These are phyloP conservation scores for Aporophyla lueneburgensis DNA, from an alignment of 2,888 invertebrate species.

Conservation along the genomic window DNA sequence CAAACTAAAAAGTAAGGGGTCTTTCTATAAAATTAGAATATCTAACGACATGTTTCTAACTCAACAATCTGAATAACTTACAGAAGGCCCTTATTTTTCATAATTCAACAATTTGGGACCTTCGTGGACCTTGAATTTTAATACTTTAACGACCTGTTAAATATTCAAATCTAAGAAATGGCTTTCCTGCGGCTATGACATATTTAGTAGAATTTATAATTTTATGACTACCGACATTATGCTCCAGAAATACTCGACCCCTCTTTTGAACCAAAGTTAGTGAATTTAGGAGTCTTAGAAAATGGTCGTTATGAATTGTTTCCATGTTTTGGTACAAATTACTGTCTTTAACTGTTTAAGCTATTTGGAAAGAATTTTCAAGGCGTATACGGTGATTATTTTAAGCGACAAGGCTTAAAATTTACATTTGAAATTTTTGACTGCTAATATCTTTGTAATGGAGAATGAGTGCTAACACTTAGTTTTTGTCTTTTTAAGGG, in stretches of 20 bases:
- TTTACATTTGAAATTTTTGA: slow-evolving; percentile 71
- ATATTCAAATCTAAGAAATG: slow-evolving; percentile 80
- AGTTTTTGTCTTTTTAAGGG: not conserved
- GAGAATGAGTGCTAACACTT: slow-evolving; percentile 10
- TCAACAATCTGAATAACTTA: slow-evolving; percentile 46
- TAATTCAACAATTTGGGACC: slow-evolving; percentile 56
- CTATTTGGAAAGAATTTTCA: slow-evolving; percentile 80
- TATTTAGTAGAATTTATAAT: slow-evolving; percentile 77
- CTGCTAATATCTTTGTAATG: slow-evolving; percentile 28
- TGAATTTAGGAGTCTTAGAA: not conserved
- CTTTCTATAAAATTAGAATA: slow-evolving; percentile 31
- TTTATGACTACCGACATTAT: slow-evolving; percentile 77
- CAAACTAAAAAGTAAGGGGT: not conserved
- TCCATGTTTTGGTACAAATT: slow-evolving; percentile 76
- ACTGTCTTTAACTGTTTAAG: slow-evolving; percentile 80
- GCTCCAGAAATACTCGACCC: slow-evolving; percentile 49
- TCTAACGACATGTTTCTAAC: slow-evolving; percentile 38
- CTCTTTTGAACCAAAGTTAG: not conserved
- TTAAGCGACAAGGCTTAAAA: slow-evolving; percentile 71
- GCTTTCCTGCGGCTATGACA: slow-evolving; percentile 82
- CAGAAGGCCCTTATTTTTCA: slow-evolving; percentile 36
- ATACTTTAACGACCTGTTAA: slow-evolving; percentile 74
- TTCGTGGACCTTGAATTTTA: slow-evolving; percentile 66
- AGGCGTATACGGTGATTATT: slow-evolving; percentile 70
- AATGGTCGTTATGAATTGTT: slow-evolving; percentile 59